A percentile compares a stretch with the other conserved stretches of the same genome.
phyloP scores from a whole-genome alignment of 2,888 invertebrate genomes.

The Gasteruption jaculator region DNA sequence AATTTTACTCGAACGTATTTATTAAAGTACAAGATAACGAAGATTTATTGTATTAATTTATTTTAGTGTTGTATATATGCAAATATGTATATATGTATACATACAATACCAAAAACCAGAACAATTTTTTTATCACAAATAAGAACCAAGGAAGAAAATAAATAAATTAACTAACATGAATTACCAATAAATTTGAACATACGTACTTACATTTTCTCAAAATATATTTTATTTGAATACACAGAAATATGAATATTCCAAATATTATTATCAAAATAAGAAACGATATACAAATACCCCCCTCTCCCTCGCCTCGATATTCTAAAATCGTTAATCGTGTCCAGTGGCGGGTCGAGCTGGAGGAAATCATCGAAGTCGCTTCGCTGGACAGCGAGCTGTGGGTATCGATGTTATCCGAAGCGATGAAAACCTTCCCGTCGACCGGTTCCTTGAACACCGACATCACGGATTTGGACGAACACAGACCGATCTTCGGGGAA shows the following conservation, averaged over 20 bases:
- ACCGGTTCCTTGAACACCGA: conserved; percentile 87
- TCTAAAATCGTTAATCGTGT: conserved; percentile 29
- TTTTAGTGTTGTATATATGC: no score
- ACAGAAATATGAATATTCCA: not conserved
- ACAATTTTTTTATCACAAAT: no score
- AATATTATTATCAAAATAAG: not conserved
- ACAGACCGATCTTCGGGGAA: conserved; percentile 84
- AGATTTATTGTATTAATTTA: no score
- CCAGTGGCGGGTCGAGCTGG: conserved; percentile 91
- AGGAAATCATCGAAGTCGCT: conserved; percentile 92
- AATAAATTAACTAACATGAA: not conserved
- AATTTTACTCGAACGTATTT: no score
- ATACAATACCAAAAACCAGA: no score
- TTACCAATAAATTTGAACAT: not conserved
- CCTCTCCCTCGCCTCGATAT: not conserved
- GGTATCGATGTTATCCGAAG: conserved; percentile 96
- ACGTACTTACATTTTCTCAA: not conserved
- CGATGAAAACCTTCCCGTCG: conserved; percentile 88
- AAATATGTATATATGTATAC: no score
- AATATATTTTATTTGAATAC: not conserved
- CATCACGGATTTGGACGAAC: conserved; percentile 83
- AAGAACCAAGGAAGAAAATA: not conserved
- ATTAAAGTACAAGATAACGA: no score
- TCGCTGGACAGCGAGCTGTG: conserved; percentile 90
- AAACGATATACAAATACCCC: not conserved